These are phyloP conservation scores for Darevskia mixta DNA, from an alignment of 2,797 vertebrate species.

Conservation along the genomic window DNA sequence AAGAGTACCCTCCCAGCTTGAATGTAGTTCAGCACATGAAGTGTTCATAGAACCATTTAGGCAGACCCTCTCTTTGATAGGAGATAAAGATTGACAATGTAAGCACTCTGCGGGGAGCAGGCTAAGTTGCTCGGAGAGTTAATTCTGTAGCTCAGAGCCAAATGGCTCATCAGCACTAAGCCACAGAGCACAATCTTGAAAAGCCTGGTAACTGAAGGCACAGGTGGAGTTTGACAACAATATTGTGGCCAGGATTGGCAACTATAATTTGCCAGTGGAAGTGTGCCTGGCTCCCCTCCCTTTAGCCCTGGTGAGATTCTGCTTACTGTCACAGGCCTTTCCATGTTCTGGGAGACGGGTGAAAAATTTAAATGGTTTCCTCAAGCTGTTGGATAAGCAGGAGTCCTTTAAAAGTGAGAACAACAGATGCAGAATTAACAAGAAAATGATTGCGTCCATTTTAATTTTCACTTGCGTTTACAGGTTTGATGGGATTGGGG, in stretches of 20 bases:
- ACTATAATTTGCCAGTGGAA: background rate
- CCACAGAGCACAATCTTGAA: conserved; percentile 5
- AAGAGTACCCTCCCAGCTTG: background rate
- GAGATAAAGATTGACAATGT: conserved; percentile 11
- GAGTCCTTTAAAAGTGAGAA: conserved; percentile 11
- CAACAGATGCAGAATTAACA: background rate
- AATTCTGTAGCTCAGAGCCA: background rate
- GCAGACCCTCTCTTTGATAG: background rate
- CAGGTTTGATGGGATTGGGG: background rate
- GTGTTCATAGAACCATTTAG: conserved; percentile 2
- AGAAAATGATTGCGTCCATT: background rate
- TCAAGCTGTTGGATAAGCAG: background rate
- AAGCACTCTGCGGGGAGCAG: background rate
- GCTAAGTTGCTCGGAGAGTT: conserved; percentile 10
- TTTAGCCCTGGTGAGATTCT: conserved; percentile 1
- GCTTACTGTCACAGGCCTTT: background rate
- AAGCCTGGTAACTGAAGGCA: background rate
- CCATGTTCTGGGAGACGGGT: background rate
- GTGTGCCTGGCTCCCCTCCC: background rate
- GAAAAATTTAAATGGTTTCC: background rate
- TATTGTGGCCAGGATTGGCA: background rate
- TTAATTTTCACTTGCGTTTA: background rate
- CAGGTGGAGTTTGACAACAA: conserved; percentile 10
- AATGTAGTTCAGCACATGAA: background rate
- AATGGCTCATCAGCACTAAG: background rate